phyloP scores from a whole-genome alignment of 2,888 invertebrate species.

The Limnephilus rhombicus region DNA sequence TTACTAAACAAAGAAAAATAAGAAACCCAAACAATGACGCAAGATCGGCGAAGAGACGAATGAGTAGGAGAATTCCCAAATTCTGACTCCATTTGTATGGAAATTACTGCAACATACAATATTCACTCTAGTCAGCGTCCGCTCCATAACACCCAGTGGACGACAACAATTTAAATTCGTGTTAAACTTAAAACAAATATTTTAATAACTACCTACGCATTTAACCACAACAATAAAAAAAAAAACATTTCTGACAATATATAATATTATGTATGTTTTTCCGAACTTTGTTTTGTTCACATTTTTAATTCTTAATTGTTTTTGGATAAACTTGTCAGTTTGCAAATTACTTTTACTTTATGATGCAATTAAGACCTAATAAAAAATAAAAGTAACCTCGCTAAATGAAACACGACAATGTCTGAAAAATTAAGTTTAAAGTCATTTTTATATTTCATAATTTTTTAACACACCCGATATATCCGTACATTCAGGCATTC shows the following conservation, averaged over 20 bases:
- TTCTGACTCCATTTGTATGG: not conserved
- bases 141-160: not conserved
- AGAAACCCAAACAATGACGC: not conserved
- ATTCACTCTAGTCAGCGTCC: not conserved
- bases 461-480: conserved; percentile 32
- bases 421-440: not conserved
- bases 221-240: not conserved
- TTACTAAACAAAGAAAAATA: not conserved
- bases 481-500: conserved; percentile 21
- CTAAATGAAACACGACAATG: not conserved
- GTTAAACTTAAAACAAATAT: not conserved
- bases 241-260: too few species aligned
- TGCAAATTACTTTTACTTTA: not conserved
- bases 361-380: not conserved
- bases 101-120: not conserved
- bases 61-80: not conserved
- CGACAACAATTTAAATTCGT: not conserved
- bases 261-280: too few species aligned
- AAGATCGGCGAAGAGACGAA: not conserved
- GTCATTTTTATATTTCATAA: not conserved
- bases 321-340: not conserved
- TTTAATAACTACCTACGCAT: too few species aligned
- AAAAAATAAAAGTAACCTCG: not conserved
- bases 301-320: not conserved
- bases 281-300: not conserved